Conservation (phyloP, 2,797 vertebrate species). For the Anguilla obscura region DNA sequence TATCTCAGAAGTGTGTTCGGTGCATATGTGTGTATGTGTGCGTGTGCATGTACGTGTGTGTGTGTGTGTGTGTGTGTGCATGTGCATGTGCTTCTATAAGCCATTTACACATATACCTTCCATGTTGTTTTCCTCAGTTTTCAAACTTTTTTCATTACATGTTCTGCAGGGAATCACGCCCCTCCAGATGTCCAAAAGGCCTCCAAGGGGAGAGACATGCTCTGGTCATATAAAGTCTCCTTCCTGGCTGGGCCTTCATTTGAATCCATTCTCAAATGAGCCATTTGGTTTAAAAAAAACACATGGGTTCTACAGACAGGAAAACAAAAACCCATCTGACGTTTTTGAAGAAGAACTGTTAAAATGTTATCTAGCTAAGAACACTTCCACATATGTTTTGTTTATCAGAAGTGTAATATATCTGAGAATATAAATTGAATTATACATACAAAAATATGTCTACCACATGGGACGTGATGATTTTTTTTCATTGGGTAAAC, state of each 20-base stretch:
- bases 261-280: constrained; percentile 1
- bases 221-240: neutral
- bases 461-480: neutral
- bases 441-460: neutral
- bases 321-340: constrained; percentile 6
- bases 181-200: neutral
- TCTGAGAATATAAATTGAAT: neutral
- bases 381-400: neutral
- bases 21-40: too few species aligned
- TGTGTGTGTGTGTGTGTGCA: too few species aligned
- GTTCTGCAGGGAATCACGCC: neutral
- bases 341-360: neutral
- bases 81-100: too few species aligned
- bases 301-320: neutral
- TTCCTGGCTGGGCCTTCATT: neutral
- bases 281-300: neutral
- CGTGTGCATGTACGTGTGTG: too few species aligned
- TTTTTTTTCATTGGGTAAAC: constrained; percentile 15
- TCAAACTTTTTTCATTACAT: neutral
- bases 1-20: too few species aligned
- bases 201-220: neutral
- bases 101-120: neutral
- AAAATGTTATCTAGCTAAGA: neutral
- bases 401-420: neutral
- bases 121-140: neutral